Evolutionary conservation across 1,140 invertebrate species (phyloP).

Genomic region (Lanistes nyassanus): DNA sequence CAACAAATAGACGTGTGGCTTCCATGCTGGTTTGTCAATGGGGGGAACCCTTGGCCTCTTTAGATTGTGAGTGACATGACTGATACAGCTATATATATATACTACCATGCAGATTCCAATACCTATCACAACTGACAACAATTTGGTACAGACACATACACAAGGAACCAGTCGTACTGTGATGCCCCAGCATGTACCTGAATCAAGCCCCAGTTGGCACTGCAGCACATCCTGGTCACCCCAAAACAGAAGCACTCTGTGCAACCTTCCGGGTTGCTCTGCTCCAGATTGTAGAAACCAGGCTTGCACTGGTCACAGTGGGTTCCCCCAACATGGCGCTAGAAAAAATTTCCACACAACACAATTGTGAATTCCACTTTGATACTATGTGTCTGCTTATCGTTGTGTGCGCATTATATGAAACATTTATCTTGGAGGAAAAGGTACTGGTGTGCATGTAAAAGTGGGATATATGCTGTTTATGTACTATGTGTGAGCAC

Average conservation of each 20-base stretch:
- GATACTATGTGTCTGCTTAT: too few species aligned
- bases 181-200: slow-evolving; percentile 34
- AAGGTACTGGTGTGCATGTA: too few species aligned
- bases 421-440: background rate
- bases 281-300: slow-evolving; percentile 85
- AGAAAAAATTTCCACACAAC: slow-evolving; percentile 11
- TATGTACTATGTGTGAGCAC: too few species aligned
- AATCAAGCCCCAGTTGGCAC: slow-evolving; percentile 71
- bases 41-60: too few species aligned
- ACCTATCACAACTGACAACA: too few species aligned
- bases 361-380: background rate
- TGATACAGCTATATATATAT: too few species aligned
- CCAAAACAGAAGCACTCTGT: slow-evolving; percentile 92
- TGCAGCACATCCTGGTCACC: slow-evolving; percentile 77
- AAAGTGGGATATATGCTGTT: too few species aligned
- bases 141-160: background rate
- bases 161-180: background rate
- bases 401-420: too few species aligned
- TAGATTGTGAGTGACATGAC: too few species aligned
- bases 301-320: slow-evolving; percentile 84
- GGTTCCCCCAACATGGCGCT: slow-evolving; percentile 71
- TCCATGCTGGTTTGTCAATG: too few species aligned
- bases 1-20: too few species aligned
- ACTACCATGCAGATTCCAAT: too few species aligned
- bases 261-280: slow-evolving; percentile 84